Evolutionary conservation across 1,140 invertebrate genomes (phyloP), one percentile per base, ranked within the genome.

Genomic region (Aphidius gifuensis): DNA sequence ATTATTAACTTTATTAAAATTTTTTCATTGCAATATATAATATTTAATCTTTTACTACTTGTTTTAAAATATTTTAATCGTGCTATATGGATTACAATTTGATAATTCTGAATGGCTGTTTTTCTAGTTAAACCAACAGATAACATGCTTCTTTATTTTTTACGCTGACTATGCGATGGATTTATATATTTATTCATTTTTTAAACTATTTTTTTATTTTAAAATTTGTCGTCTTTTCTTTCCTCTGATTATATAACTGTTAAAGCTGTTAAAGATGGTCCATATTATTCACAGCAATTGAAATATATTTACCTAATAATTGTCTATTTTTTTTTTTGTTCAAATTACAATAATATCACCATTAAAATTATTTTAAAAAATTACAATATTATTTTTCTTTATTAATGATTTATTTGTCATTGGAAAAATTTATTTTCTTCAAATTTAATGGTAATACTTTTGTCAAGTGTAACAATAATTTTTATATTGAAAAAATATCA

Each of bases 241-340:
- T 53, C 62, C 56, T 58, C 50, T 57, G 57, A 50, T 60, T 66
- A 59, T 38, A 9, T 58, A 50, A 38, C 23, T 48, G 46, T 57
- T 70, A 69, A 66, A 68, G 66, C 63, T 66, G 60, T 71, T 68
- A 70, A 71, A 58, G 74, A 68, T 75, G 73, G 73, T 74, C 71
- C 74, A 71, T 73, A 64, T 72, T 63, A 61, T 68, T 73, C 71
- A 70, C 72, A 76, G 68, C 68, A 63, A 68, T 68, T 65, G 68
- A 69, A 68, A 67, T 8, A 11, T 44, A 40, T 16, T 9, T 55
- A 16, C 16, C 16, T 16, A 16, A 16, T 16, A 68, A 72, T 62
- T 69, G 70, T 63, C 61, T 60, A 62, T 62, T 71, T 63, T 67
- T 23, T 58, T 60, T 43, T 40, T 58, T 47, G 42, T 49, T 40